Conservation (phyloP, 2,888 invertebrate species). For the Apamea crenata region DNA sequence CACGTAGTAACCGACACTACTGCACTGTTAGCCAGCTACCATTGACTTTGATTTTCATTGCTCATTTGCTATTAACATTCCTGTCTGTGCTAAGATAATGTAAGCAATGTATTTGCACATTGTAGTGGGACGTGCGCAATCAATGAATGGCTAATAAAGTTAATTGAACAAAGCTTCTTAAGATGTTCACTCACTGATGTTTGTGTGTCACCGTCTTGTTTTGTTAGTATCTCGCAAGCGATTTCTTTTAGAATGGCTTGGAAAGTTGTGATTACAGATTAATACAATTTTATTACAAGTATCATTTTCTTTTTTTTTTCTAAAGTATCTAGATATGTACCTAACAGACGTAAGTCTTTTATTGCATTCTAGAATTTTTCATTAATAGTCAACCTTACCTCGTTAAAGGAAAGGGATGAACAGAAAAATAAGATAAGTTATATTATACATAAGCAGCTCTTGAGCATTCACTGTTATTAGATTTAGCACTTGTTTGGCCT, state of each 20-base stretch:
- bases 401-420: not conserved
- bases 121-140: conserved; percentile 21
- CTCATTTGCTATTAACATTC: conserved; percentile 49
- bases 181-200: conserved; percentile 23
- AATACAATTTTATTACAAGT: not conserved
- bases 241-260: conserved; percentile 17
- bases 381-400: not conserved
- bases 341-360: not conserved
- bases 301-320: not conserved
- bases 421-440: conserved; percentile 9
- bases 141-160: conserved; percentile 40
- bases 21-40: conserved; percentile 35
- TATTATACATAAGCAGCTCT: not conserved
- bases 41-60: conserved; percentile 54
- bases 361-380: not conserved
- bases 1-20: conserved; percentile 50
- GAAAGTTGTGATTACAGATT: conserved; percentile 10
- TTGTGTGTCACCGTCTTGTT: conserved; percentile 18
- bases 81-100: conserved; percentile 25
- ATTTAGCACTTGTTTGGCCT: conserved; percentile 40
- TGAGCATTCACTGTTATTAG: conserved; percentile 34
- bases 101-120: conserved; percentile 52
- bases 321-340: too few relatives aligned
- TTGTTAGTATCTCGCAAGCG: not conserved
- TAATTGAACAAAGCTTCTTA: conserved; percentile 32